Evolutionary conservation across 1,140 invertebrate genomes (phyloP).

Genomic region (Helicoverpa zea): DNA sequence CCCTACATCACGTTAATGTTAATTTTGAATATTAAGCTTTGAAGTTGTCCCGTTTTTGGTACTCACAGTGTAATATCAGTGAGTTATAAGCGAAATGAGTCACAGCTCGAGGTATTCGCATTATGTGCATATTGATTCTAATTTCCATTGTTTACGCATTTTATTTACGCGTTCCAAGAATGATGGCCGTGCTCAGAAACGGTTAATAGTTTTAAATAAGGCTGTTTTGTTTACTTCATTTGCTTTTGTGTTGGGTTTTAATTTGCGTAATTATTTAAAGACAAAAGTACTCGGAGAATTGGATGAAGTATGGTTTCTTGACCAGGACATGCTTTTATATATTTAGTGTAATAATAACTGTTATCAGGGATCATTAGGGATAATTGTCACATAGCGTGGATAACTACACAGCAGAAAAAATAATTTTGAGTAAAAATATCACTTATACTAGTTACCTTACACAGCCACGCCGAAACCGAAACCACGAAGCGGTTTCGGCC

Average conservation of each 20-base stretch:
- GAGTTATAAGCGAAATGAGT: conserved; percentile 31
- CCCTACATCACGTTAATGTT: not conserved
- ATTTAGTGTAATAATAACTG: no score
- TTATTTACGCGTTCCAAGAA: conserved; percentile 45
- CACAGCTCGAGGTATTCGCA: conserved; percentile 26
- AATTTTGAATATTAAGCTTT: conserved; percentile 15
- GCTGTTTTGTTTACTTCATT: not conserved
- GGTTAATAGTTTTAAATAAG: conserved; percentile 28
- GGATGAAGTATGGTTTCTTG: no score
- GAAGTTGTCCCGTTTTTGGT: conserved; percentile 25
- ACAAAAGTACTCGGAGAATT: no score
- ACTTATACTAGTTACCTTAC: no score
- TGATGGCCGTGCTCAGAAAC: not conserved
- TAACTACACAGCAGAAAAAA: no score
- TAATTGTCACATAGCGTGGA: no score
- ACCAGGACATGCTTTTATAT: no score
- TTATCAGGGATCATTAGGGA: no score
- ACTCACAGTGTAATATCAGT: not conserved
- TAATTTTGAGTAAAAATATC: no score
- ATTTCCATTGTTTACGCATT: conserved; percentile 52
- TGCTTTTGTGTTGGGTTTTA: no score
- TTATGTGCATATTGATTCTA: conserved; percentile 50
- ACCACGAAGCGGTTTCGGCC: not conserved
- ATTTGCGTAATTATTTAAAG: no score
- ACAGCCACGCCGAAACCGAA: not conserved